Base-by-base conservation (phyloP, 2,888 invertebrate species). In the Venusia cambrica region DNA sequence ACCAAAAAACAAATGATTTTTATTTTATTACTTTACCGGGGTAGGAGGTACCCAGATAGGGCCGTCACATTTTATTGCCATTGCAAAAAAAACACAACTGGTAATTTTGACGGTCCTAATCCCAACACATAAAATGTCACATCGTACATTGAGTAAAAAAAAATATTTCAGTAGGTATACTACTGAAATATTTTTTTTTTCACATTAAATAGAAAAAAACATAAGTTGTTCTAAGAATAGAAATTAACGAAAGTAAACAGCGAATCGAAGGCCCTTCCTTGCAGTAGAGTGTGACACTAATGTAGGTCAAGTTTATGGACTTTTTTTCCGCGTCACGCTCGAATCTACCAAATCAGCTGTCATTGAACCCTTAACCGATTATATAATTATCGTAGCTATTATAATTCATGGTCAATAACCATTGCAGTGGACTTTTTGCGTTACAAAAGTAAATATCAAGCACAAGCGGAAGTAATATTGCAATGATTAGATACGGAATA, bases 221-320 rank as follows among this genome's bases (percentile, higher is more conserved):
- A 2, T 8, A 31, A 35, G 24, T 24, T 24, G 13, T 19, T 18
- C 11, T n/a, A 1, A 17, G 14, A 15, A 15, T 24, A 30, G 30
- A 10, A 35, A 20, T 5, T 20, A 18, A 19, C 8, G 33, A 54
- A 51, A 51, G 52, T 36, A 45, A 38, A 14, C 22, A 11, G 15
- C 46, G 39, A 46, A 25, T 11, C 30, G 59, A 61, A 64, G 62
- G 69, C 52, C 59, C 62, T 68, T 64, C 62, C 62, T 66, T 5
- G 29, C 71, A 70, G 53, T 54, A 54, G 71, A 74, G 57, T 77
- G 72, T 77, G 66, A 74, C 72, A 61, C 46, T 34, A 37, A 77
- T 60, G 53, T 80, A 49, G 81, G 84, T 74, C 81, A 81, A 81
- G 79, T 77, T 77, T 73, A 77, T 58, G 78, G 74, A 67, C 75